Percentiles rank a stretch among this genome's conserved stretches.
These are phyloP conservation scores for Montipora efflorescens DNA, from an alignment of 64 coral and sea anemone species.

Conservation along the genomic window DNA sequence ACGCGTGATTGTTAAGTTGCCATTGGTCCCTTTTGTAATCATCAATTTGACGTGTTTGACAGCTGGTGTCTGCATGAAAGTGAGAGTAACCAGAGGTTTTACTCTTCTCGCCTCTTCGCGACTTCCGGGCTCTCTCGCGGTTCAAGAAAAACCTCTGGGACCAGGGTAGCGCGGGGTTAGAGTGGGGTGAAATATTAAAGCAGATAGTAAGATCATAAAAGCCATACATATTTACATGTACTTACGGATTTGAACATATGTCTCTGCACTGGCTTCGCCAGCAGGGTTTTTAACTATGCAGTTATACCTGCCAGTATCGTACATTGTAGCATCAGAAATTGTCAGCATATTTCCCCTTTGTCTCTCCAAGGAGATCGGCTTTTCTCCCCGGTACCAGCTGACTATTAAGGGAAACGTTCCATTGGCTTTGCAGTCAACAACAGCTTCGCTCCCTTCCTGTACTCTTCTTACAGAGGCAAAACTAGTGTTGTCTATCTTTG, in stretches of 20 bases:
- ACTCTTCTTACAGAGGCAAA: conserved; percentile 18
- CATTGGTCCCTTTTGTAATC: too few species aligned
- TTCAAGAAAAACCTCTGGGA: too few species aligned
- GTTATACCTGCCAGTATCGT: conserved; percentile 69
- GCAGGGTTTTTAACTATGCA: conserved; percentile 86
- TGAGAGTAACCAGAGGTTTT: too few species aligned
- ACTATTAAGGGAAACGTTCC: conserved; percentile 49
- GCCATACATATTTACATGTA: background rate
- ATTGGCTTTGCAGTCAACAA: background rate
- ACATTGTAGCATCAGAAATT: conserved; percentile 62
- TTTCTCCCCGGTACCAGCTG: conserved; percentile 58
- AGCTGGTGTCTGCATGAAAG: too few species aligned
- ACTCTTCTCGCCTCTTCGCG: too few species aligned
- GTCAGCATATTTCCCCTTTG: conserved; percentile 27
- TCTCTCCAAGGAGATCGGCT: background rate
- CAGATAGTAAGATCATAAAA: too few species aligned
- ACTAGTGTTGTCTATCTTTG: conserved; percentile 18
- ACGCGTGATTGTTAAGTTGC: too few species aligned
- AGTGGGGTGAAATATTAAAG: background rate
- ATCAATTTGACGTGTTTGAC: too few species aligned
- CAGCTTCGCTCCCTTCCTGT: conserved; percentile 19
- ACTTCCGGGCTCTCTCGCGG: too few species aligned
- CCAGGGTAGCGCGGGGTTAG: too few species aligned
- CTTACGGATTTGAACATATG: conserved; percentile 74
- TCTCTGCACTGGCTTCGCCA: conserved; percentile 37